A percentile compares a stretch with the other conserved stretches of the same genome.
These are phyloP conservation scores for Epicauta chinensis DNA, from an alignment of 1,140 invertebrate species.

Conservation along the genomic window DNA sequence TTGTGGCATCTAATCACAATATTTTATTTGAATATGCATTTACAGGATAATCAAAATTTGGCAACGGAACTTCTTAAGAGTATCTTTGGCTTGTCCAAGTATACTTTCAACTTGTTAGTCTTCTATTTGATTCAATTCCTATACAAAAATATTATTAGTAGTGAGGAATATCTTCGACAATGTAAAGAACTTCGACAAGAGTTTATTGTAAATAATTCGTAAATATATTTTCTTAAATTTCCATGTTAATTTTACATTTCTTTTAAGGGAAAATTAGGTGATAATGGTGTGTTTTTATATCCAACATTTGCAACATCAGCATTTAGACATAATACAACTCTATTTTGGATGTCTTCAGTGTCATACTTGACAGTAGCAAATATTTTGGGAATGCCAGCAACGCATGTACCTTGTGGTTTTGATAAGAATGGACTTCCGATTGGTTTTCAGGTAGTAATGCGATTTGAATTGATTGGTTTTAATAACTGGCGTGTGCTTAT, in stretches of 20 bases:
- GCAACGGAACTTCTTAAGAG: slow-evolving; percentile 17
- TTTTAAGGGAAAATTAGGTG: slow-evolving; percentile 58
- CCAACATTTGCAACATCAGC: slow-evolving; percentile 62
- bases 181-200: slow-evolving; percentile 52
- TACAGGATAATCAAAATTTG: slow-evolving; percentile 37
- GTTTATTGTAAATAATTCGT: slow-evolving; percentile 19
- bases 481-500: neutral
- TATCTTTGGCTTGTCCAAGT: slow-evolving; percentile 49
- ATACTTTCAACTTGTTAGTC: slow-evolving; percentile 48
- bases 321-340: slow-evolving; percentile 23
- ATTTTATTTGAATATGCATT: slow-evolving; percentile 44
- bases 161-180: slow-evolving; percentile 46
- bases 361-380: slow-evolving; percentile 46
- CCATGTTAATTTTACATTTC: slow-evolving; percentile 9
- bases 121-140: slow-evolving; percentile 48
- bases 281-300: slow-evolving; percentile 75
- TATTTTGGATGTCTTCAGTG: slow-evolving; percentile 7
- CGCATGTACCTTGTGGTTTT: slow-evolving; percentile 71
- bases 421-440: slow-evolving; percentile 70
- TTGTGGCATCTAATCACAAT: slow-evolving; percentile 48
- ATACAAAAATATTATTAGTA: slow-evolving; percentile 46
- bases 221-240: slow-evolving; percentile 14
- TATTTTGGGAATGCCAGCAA: slow-evolving; percentile 73
- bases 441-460: slow-evolving; percentile 58
- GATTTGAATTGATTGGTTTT: neutral